Conservation (phyloP, 2,113 vertebrate species). For the Beaufortia kweichowensis region DNA sequence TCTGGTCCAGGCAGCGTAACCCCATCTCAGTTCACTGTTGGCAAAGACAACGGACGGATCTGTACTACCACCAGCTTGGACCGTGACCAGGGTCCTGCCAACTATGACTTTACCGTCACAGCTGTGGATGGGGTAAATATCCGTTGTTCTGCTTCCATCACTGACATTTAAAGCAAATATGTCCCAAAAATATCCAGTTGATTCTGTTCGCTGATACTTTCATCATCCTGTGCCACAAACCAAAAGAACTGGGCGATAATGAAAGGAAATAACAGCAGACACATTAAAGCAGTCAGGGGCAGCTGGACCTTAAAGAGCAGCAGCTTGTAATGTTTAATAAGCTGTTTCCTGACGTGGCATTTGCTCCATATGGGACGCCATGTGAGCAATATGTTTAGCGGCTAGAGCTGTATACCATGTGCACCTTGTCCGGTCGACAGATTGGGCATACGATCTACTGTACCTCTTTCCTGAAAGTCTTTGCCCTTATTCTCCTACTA, state of each 20-base stretch:
- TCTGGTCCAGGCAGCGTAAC: slow-evolving; percentile 76
- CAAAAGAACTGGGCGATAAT: slow-evolving; percentile 59
- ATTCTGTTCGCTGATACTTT: too few species aligned
- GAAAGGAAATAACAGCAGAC: slow-evolving; percentile 64
- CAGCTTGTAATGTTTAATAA: slow-evolving; percentile 75
- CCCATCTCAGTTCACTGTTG: slow-evolving; percentile 82
- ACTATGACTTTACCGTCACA: slow-evolving; percentile 89
- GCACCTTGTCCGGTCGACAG: slow-evolving; percentile 59
- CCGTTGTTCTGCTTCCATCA: neutral
- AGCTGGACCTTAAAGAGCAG: slow-evolving; percentile 62
- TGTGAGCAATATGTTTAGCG: slow-evolving; percentile 8
- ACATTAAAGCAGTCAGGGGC: slow-evolving; percentile 72
- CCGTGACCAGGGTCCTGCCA: slow-evolving; percentile 82
- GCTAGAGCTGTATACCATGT: slow-evolving; percentile 33
- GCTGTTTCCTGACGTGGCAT: slow-evolving; percentile 53
- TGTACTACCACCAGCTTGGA: slow-evolving; percentile 85
- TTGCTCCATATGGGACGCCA: slow-evolving; percentile 29
- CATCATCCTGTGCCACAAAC: slow-evolving; percentile 56
- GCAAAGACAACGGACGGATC: slow-evolving; percentile 84
- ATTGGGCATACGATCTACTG: slow-evolving; percentile 43
- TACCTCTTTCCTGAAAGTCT: neutral
- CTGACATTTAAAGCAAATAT: too few species aligned
- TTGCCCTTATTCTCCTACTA: too few species aligned
- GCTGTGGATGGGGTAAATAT: slow-evolving; percentile 89
- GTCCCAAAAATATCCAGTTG: too few species aligned